These are phyloP conservation scores for Pemphredon lugubris DNA, from an alignment of 2,888 invertebrate genomes.

Conservation along the genomic window DNA sequence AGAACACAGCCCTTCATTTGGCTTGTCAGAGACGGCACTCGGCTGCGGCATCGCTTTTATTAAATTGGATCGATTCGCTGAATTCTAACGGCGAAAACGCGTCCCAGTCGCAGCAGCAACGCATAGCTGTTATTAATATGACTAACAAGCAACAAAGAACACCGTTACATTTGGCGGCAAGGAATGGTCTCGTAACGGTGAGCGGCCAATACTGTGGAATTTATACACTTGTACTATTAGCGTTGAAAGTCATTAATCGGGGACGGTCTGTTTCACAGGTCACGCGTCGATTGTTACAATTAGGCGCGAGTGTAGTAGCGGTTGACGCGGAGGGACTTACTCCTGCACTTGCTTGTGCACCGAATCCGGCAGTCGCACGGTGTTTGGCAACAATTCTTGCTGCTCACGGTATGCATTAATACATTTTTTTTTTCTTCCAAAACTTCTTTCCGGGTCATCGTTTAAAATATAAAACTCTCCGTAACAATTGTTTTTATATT, in stretches of 20 bases:
- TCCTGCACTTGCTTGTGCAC: constrained; percentile 85
- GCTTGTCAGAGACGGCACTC: constrained; percentile 84
- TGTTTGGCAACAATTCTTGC: constrained; percentile 84
- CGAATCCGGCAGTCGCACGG: constrained; percentile 84
- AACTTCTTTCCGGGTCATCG: background rate
- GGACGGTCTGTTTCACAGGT: constrained; percentile 67
- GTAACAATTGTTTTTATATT: background rate
- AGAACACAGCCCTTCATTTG: constrained; percentile 85
- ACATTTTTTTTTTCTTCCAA: background rate
- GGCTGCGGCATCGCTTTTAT: constrained; percentile 82
- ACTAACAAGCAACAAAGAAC: constrained; percentile 83
- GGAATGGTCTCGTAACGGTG: constrained; percentile 84
- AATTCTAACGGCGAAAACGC: constrained; percentile 51
- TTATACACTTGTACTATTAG: background rate
- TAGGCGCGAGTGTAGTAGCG: constrained; percentile 84
- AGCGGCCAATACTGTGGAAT: too few species aligned
- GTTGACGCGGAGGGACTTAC: constrained; percentile 84
- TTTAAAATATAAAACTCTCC: background rate
- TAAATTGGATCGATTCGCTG: constrained; percentile 82
- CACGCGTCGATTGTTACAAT: constrained; percentile 83
- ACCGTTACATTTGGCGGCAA: constrained; percentile 85
- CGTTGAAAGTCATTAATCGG: background rate
- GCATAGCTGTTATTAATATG: constrained; percentile 81
- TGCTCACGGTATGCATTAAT: constrained; percentile 70
- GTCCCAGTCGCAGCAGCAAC: constrained; percentile 53